phyloP scores from a whole-genome alignment of 1,140 invertebrate species.

The Drosophila paulistorum region DNA sequence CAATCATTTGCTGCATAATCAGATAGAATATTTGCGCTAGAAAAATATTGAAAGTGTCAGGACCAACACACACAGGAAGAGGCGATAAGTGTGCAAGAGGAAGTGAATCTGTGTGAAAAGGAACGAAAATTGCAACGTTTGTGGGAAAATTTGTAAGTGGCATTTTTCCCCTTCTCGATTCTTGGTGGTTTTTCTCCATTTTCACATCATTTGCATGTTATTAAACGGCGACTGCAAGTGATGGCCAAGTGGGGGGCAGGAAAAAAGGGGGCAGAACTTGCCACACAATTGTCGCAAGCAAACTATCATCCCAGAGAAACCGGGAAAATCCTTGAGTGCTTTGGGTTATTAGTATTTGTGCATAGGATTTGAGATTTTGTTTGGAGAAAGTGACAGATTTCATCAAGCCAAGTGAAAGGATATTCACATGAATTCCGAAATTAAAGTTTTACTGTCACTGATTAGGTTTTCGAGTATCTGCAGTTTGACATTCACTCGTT shows the following conservation, averaged over 20 bases:
- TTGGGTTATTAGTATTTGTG: slow-evolving; percentile 48
- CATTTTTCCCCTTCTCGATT: slow-evolving; percentile 13
- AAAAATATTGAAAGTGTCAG: slow-evolving; percentile 57
- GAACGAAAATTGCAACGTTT: neutral
- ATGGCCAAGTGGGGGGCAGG: neutral
- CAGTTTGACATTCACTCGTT: neutral
- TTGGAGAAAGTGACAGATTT: neutral
- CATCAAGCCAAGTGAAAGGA: neutral
- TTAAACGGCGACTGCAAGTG: slow-evolving; percentile 32
- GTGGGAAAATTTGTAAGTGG: slow-evolving; percentile 32
- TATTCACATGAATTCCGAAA: neutral
- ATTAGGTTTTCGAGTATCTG: neutral
- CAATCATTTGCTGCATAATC: slow-evolving; percentile 47
- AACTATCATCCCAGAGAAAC: no score
- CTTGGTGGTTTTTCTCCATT: slow-evolving; percentile 29
- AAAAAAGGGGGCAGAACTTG: no score
- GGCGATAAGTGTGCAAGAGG: slow-evolving; percentile 19
- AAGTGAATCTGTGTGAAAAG: slow-evolving; percentile 10
- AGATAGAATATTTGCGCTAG: slow-evolving; percentile 33
- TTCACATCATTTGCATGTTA: slow-evolving; percentile 59
- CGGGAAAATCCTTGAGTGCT: neutral
- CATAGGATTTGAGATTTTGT: slow-evolving; percentile 48
- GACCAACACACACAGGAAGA: slow-evolving; percentile 19
- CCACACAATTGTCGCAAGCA: no score
- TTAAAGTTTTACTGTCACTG: neutral